These are phyloP conservation scores for Tarsius wallacei DNA, from an alignment of 2,797 vertebrate species.

Conservation along the genomic window DNA sequence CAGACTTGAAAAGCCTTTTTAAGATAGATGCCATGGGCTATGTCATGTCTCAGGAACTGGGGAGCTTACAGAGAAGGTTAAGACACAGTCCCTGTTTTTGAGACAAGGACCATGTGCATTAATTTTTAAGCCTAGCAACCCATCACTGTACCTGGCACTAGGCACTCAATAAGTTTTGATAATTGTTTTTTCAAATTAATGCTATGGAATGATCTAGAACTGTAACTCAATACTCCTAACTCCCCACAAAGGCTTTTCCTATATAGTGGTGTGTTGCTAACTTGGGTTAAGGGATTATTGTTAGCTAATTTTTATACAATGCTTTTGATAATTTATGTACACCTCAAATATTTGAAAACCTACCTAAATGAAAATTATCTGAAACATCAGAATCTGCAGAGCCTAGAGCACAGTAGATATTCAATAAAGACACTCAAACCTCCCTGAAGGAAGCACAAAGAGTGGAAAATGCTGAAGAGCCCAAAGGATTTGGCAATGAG, in stretches of 20 bases:
- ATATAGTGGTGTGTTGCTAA: not conserved
- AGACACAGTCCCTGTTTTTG: not conserved
- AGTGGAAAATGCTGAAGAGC: not conserved
- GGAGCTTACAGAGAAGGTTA: constrained; percentile 21
- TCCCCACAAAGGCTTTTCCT: constrained; percentile 38
- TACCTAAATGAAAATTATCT: constrained; percentile 32
- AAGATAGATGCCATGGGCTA: not conserved
- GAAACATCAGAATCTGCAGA: not conserved
- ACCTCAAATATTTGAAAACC: constrained; percentile 40
- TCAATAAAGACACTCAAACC: constrained; percentile 9
- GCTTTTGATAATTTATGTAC: not conserved
- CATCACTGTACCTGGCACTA: not conserved
- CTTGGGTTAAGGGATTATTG: constrained; percentile 25
- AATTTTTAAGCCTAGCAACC: constrained; percentile 25
- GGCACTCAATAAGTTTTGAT: not conserved
- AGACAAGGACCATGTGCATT: not conserved
- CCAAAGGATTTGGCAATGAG: not conserved
- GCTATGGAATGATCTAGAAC: not conserved
- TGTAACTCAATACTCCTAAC: not conserved
- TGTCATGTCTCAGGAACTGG: not conserved
- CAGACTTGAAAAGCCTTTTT: not conserved
- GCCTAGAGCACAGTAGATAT: not conserved
- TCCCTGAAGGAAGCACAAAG: not conserved
- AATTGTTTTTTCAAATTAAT: constrained; percentile 45
- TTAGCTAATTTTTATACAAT: constrained; percentile 32